Percentiles rank a stretch among this genome's conserved stretches.
Conservation (phyloP, 2,113 vertebrate genomes). For the Melanostigma gelatinosum region DNA sequence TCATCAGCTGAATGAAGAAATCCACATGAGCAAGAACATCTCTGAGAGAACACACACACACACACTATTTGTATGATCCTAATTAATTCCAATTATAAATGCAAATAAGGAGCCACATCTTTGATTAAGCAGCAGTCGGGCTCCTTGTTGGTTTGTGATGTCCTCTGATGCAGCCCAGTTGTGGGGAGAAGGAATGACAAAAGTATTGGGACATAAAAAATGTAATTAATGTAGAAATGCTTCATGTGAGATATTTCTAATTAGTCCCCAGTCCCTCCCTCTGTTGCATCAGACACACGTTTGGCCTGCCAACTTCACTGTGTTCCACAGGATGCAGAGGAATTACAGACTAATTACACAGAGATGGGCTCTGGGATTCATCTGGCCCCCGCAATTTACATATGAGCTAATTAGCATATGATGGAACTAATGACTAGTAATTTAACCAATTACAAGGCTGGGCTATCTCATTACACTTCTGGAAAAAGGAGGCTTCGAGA, state of each 20-base stretch:
- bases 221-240: constrained; percentile 81
- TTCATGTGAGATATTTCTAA: constrained; percentile 79
- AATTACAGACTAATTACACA: constrained; percentile 82
- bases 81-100: constrained; percentile 83
- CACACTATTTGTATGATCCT: constrained; percentile 60
- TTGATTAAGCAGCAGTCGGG: constrained; percentile 78
- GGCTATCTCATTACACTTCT: constrained; percentile 51
- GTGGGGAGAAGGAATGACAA: constrained; percentile 38
- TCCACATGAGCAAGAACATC: constrained; percentile 4
- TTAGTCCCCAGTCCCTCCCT: constrained; percentile 73
- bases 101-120: constrained; percentile 79
- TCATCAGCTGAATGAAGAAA: constrained; percentile 43
- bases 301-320: constrained; percentile 55
- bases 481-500: constrained; percentile 1
- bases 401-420: constrained; percentile 79
- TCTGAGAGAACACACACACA: not conserved
- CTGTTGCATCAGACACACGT: constrained; percentile 57
- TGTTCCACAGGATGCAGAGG: constrained; percentile 68
- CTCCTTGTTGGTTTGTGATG: constrained; percentile 82
- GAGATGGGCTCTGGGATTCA: constrained; percentile 76
- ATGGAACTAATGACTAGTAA: constrained; percentile 80
- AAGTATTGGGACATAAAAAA: constrained; percentile 73
- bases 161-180: constrained; percentile 73
- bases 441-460: constrained; percentile 65
- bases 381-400: constrained; percentile 72